Evolutionary conservation across 2,888 invertebrate genomes (phyloP), one percentile per base, ranked within the genome.

Genomic region (Dolichopus griseipennis): DNA sequence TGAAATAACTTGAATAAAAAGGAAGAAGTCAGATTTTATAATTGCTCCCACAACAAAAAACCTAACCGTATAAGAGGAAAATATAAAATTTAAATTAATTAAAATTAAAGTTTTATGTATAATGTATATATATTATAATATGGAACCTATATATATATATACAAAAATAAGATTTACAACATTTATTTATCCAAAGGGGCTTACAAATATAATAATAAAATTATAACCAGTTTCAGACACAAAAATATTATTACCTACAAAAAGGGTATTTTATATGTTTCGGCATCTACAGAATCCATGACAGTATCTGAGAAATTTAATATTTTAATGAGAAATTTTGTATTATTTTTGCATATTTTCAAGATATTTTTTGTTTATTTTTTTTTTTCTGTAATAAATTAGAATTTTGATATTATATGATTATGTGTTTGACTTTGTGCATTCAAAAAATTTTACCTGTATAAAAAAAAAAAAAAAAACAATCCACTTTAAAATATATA

Each of bases 21-120:
- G 37, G 37, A 27, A 4, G 27, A 27, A 27, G 8, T 37, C 10
- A 12, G 12, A 37, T 37, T 37, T 52, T 52, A 52, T 52, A 52
- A 52, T 52, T 52, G 52, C 52, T 52, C 52, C 52, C 52, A 52
- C 52, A 52, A 52, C 52, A 52, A n/a, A 52, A n/a, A 41, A 18
- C n/a, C 52, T 10, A n/a, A 52, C 9, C 15, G n/a, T 12, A 52
- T 6, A 52, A 52, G 41, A 41, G 12, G 27, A 37, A 52, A 52
- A 12, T 18, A 18, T 18, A 52, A 52, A 18, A 52, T 52, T 52
- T 52, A 52, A 52, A 52, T 52, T 52, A 52, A 52, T 52, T 52
- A 52, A 52, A 43, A 43, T 10, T n/a, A n/a, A n/a, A n/a, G n/a
- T n/a, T n/a, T n/a, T n/a, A 27, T 27, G 27, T 27, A 27, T 4